Conservation (phyloP, 2,797 vertebrate species). For the Rousettus madagascariensis region DNA sequence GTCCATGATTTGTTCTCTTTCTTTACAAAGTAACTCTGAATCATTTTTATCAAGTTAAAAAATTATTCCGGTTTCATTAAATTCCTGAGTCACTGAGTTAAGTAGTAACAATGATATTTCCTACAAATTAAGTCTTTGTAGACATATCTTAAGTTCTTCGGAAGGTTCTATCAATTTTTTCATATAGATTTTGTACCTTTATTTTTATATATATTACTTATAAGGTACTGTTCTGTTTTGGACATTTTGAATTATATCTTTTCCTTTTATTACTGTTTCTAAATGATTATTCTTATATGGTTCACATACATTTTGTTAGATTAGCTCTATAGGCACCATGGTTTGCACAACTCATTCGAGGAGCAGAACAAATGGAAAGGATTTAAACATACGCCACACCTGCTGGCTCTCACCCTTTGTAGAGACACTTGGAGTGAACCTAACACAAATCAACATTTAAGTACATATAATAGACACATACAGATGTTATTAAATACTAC, state of each 20-base stretch:
- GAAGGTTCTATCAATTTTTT: background rate
- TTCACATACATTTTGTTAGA: background rate
- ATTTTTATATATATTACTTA: background rate
- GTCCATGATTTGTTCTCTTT: background rate
- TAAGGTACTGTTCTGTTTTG: background rate
- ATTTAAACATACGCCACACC: conserved; percentile 29
- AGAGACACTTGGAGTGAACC: background rate
- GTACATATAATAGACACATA: background rate
- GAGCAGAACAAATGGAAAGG: conserved; percentile 6
- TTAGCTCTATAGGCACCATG: background rate
- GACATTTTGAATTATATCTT: background rate
- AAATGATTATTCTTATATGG: background rate
- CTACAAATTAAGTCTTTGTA: background rate
- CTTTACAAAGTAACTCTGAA: background rate
- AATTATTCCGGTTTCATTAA: background rate
- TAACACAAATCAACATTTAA: conserved; percentile 10
- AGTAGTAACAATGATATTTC: background rate
- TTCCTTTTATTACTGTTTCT: background rate
- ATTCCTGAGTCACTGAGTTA: background rate
- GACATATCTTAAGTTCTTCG: background rate
- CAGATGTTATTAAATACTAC: background rate
- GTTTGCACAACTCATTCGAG: background rate
- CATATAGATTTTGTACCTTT: background rate
- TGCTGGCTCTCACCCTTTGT: background rate
- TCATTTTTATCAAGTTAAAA: background rate